Percentiles rank a stretch among this genome's conserved stretches.
Evolutionary conservation across 2,113 vertebrate genomes (phyloP).

Genomic region (Syrmaticus mikado): DNA sequence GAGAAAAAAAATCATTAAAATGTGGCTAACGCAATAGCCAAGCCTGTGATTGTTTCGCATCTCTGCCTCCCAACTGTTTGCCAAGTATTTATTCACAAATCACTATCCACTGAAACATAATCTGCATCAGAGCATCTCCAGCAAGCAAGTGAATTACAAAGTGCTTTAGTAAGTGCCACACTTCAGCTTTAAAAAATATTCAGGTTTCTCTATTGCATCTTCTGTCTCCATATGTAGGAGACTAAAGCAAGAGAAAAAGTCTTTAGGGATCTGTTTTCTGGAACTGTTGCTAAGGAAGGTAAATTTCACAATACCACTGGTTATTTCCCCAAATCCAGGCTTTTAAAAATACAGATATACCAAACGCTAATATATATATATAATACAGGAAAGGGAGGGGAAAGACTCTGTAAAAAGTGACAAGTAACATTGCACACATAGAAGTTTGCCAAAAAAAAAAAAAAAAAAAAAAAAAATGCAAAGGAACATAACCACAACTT

Average conservation of each 20-base stretch:
- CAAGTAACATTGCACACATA: neutral
- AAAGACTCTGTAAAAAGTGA: neutral
- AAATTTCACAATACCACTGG: neutral
- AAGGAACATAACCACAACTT: neutral
- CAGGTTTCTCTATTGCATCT: neutral
- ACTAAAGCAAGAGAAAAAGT: neutral
- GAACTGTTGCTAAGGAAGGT: neutral
- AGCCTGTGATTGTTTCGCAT: slow-evolving; percentile 59
- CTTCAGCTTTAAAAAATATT: neutral
- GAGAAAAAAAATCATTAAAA: slow-evolving; percentile 61
- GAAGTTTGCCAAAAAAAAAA: too few species aligned
- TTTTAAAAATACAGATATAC: slow-evolving; percentile 1
- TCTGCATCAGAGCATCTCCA: slow-evolving; percentile 28
- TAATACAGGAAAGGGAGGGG: neutral
- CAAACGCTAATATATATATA: neutral
- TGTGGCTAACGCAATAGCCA: slow-evolving; percentile 60
- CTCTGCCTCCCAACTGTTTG: slow-evolving; percentile 65
- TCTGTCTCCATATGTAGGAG: neutral
- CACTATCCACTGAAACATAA: slow-evolving; percentile 24
- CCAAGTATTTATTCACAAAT: slow-evolving; percentile 61
- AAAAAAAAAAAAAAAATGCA: too few species aligned
- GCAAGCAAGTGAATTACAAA: slow-evolving; percentile 32
- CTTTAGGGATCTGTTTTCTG: neutral
- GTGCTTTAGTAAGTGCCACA: neutral
- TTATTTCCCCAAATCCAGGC: neutral